phyloP scores from a whole-genome alignment of 2,797 vertebrate genomes.

The Onychomys torridus region DNA sequence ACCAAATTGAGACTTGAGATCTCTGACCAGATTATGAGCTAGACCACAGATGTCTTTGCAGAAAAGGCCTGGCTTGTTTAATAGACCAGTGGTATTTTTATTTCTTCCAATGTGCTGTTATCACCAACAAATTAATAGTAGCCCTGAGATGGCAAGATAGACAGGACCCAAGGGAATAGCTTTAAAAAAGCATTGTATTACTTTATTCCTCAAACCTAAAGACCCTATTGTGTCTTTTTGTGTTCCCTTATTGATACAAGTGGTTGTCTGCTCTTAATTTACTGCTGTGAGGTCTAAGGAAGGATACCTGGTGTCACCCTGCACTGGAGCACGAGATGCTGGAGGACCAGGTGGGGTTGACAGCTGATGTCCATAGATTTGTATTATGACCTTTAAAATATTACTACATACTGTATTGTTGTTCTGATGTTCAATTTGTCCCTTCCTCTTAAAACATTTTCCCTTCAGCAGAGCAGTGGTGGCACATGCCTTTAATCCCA shows the following conservation, averaged over 20 bases:
- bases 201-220: background rate
- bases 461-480: background rate
- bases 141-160: background rate
- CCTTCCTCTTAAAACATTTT: background rate
- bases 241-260: background rate
- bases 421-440: background rate
- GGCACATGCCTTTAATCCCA: background rate
- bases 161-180: background rate
- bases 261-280: constrained; percentile 37
- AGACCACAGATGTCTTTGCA: background rate
- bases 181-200: background rate
- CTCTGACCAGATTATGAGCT: background rate
- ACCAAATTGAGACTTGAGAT: background rate
- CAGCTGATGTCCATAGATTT: background rate
- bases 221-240: background rate
- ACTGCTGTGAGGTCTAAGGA: background rate
- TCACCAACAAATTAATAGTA: background rate
- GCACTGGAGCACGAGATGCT: background rate
- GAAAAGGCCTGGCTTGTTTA: background rate
- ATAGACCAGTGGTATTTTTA: background rate
- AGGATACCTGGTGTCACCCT: background rate
- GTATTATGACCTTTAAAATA: background rate
- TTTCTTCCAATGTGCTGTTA: background rate
- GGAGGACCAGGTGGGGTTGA: background rate
- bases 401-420: background rate